Conservation (phyloP, 2,113 vertebrate species). For the Gymnorhina tibicen region DNA sequence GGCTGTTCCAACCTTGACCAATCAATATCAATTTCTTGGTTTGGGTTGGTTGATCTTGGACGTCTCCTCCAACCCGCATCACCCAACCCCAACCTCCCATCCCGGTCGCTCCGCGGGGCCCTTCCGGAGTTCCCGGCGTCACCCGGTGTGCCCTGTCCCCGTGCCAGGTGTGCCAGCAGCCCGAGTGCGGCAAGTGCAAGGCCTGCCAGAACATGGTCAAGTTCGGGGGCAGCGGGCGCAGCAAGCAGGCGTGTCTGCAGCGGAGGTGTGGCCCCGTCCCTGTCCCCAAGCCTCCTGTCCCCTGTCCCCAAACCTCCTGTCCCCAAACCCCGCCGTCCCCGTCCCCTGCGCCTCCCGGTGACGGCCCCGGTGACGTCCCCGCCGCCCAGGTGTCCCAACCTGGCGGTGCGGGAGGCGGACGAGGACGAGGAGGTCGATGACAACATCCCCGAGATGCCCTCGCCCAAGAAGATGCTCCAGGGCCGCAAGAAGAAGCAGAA, state of each 20-base stretch:
- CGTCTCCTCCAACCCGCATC: neutral
- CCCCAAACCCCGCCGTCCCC: neutral
- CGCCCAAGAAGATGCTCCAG: constrained; percentile 83
- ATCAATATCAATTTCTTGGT: no score
- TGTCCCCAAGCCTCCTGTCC: neutral
- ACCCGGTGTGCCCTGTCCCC: neutral
- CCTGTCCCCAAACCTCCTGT: no score
- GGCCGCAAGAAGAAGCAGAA: constrained; percentile 90
- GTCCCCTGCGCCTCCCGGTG: neutral
- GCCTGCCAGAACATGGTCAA: constrained; percentile 97
- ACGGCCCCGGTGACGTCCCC: neutral
- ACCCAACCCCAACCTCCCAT: neutral
- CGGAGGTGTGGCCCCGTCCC: constrained; percentile 73
- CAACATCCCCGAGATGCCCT: constrained; percentile 77
- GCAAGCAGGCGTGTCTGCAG: constrained; percentile 91
- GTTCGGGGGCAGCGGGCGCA: constrained; percentile 89
- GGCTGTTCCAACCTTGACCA: neutral
- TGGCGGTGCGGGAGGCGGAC: constrained; percentile 95
- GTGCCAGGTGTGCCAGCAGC: constrained; percentile 89
- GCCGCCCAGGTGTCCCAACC: constrained; percentile 85
- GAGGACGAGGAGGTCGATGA: constrained; percentile 96
- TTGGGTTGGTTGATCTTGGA: neutral
- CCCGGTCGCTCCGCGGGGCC: neutral
- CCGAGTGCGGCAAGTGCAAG: constrained; percentile 91
- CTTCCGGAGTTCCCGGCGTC: neutral